Evolutionary conservation across 2,113 vertebrate species (phyloP), one percentile per base, ranked within the genome.

Genomic region (Pyrgilauda ruficollis): DNA sequence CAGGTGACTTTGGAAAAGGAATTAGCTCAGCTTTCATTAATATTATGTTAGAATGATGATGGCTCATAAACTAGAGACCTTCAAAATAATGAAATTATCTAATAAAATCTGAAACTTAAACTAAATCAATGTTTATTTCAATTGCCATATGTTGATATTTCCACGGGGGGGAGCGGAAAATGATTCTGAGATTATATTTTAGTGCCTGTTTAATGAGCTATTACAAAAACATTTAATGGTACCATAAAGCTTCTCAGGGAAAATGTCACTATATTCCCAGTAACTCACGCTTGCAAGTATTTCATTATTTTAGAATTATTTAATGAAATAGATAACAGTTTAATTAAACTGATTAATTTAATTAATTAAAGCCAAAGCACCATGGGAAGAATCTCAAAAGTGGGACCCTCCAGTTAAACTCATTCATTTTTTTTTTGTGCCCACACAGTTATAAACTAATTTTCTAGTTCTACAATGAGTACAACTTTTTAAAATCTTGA

Each of bases 91-190:
- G 12, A 58, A 68, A 50, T 49, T 70, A 44, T 37, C 19, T 49
- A 47, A 70, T 52, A 24, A 62, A 53, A 2, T 35, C 7, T 56
- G 35, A 93, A 68, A 78, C 39, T 35, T 46, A 63, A 62, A 33
- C 13, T 69, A 74, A 68, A 73, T 33, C 50, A 13, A 44, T 41
- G 2, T 55, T 82, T 82, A 44, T 88, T 66, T 78, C 30, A 31
- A 17, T 63, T 75, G 6, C 4, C 15, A 31, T 76, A 33, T 23
- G 58, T 3, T 59, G 52, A 41, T 59, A 70, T 46, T 68, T 92
- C 22, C 6, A 24, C 17, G 31, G 17, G 3, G 2, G 15, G 13
- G 3, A 24, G 11, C 0, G 0, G 17, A 61, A 19, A 76, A 80
- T 39, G 4, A 18, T 30, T 79, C 35, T 50, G 31, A 55, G 52